Percentiles rank a stretch among this genome's conserved stretches.
Conservation (phyloP, 2,113 vertebrate species). For the Tretioscincus oriximinensis region DNA sequence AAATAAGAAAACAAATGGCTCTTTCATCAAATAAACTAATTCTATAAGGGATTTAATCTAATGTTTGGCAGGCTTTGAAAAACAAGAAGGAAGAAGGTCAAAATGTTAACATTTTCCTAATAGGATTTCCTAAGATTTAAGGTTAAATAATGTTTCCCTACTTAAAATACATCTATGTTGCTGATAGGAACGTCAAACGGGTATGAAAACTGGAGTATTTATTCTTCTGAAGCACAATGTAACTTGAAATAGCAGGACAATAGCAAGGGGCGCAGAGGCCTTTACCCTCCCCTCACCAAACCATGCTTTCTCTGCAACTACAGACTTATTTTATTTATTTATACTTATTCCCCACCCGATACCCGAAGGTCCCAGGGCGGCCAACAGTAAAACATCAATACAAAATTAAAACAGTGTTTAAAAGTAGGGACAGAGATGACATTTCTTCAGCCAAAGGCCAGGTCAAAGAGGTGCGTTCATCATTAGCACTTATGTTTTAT, state of each 20-base stretch:
- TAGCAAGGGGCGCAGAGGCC: no score
- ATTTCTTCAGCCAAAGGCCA: no score
- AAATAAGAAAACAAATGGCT: not conserved
- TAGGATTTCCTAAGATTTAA: constrained; percentile 4
- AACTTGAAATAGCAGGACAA: not conserved
- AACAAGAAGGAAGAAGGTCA: constrained; percentile 6
- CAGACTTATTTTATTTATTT: not conserved
- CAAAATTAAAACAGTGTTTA: no score
- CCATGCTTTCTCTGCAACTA: not conserved
- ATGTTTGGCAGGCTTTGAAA: not conserved
- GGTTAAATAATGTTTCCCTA: not conserved
- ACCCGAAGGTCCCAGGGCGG: no score
- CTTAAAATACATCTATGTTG: not conserved
- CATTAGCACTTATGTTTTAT: no score
- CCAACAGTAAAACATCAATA: no score
- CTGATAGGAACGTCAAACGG: not conserved
- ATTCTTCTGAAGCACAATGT: not conserved
- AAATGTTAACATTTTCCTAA: constrained; percentile 9
- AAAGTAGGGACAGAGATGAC: no score
- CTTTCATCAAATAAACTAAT: constrained; percentile 15
- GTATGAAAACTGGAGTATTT: not conserved
- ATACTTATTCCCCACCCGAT: no score
- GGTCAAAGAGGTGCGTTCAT: no score
- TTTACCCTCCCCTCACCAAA: no score
- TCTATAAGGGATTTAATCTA: not conserved